Conservation (phyloP, 2,888 invertebrate genomes). For the Lasioglossum lativentre region DNA sequence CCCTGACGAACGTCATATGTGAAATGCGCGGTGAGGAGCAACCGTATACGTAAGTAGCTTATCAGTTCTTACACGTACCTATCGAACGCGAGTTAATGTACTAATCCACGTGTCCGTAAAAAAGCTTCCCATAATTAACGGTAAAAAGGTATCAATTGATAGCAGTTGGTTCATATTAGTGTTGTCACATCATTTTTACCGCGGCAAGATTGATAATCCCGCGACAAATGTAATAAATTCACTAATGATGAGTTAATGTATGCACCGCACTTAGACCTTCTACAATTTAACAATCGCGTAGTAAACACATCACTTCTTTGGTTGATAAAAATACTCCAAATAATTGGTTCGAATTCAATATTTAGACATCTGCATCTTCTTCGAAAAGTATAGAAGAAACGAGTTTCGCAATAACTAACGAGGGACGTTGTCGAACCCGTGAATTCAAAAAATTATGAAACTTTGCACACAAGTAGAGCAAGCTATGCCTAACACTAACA, state of each 20-base stretch:
- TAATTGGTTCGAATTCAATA: too few relatives aligned
- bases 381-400: too few relatives aligned
- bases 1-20: conserved; percentile 92
- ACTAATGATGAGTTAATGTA: background rate
- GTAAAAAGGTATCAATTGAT: background rate
- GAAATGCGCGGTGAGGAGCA: conserved; percentile 90
- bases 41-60: conserved; percentile 87
- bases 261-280: background rate
- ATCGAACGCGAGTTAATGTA: background rate
- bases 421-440: too few relatives aligned
- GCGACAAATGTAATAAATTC: background rate
- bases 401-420: too few relatives aligned
- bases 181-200: conserved; percentile 17
- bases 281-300: too few relatives aligned
- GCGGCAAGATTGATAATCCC: background rate
- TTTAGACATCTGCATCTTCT: too few relatives aligned
- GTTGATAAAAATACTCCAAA: too few relatives aligned
- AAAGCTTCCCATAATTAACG: background rate
- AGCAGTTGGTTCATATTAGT: background rate
- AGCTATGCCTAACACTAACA: too few relatives aligned
- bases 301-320: too few relatives aligned
- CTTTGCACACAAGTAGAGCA: too few relatives aligned
- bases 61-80: background rate
- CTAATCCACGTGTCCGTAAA: background rate
- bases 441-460: too few relatives aligned